These are phyloP conservation scores for Dryas iulia DNA, from an alignment of 1,140 invertebrate genomes.

Conservation along the genomic window DNA sequence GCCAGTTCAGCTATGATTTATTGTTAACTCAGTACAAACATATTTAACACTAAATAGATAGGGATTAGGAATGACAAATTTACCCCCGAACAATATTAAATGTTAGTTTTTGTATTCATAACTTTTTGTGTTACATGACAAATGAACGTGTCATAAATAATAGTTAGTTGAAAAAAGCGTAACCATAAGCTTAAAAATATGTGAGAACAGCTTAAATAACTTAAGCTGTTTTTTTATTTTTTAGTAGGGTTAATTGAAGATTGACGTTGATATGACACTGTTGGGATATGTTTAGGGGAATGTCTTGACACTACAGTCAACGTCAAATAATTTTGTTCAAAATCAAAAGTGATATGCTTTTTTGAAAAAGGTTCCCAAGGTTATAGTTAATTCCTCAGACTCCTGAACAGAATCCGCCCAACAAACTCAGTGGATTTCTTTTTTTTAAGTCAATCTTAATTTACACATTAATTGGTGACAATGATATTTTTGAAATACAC, in stretches of 20 bases:
- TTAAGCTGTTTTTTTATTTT: not conserved
- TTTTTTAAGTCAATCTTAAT: too few relatives aligned
- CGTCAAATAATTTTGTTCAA: too few relatives aligned
- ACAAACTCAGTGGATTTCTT: too few relatives aligned
- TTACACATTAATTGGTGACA: too few relatives aligned
- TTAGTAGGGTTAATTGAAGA: not conserved
- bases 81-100: not conserved
- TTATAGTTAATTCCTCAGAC: too few relatives aligned
- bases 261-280: not conserved
- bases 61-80: not conserved
- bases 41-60: not conserved
- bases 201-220: not conserved
- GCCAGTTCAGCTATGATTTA: conserved; percentile 36
- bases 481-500: too few relatives aligned
- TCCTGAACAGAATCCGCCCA: too few relatives aligned
- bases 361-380: too few relatives aligned
- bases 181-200: not conserved
- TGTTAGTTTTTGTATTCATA: not conserved
- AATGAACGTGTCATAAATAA: not conserved
- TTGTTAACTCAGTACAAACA: conserved; percentile 9
- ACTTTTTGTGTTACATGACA: not conserved
- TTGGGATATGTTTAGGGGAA: not conserved
- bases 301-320: too few relatives aligned
- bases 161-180: not conserved
- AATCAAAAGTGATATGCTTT: too few relatives aligned